Evolutionary conservation across 2,113 vertebrate genomes (phyloP).

Genomic region (Tragelaphus buxtoni): DNA sequence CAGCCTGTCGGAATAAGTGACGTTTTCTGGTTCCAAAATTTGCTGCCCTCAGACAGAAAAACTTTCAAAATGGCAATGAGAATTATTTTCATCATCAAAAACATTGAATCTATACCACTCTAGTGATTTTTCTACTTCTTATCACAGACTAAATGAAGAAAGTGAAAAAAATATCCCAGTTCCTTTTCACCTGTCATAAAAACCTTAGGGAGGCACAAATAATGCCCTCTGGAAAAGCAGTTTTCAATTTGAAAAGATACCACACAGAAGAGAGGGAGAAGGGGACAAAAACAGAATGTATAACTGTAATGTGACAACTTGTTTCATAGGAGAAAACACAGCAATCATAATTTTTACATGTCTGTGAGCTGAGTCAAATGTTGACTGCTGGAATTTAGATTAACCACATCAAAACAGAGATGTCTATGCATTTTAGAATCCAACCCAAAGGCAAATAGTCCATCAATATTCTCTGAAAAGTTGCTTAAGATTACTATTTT

Average conservation of each 20-base stretch:
- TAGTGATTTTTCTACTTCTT: slow-evolving; percentile 44
- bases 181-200: slow-evolving; percentile 59
- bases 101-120: slow-evolving; percentile 25
- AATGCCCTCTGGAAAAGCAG: slow-evolving; percentile 34
- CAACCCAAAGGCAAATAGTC: slow-evolving; percentile 23
- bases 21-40: slow-evolving; percentile 55
- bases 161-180: slow-evolving; percentile 25
- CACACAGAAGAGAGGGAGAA: slow-evolving; percentile 47
- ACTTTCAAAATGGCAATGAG: slow-evolving; percentile 46
- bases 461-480: slow-evolving; percentile 48
- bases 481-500: slow-evolving; percentile 21
- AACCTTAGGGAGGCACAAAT: slow-evolving; percentile 61
- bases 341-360: slow-evolving; percentile 64
- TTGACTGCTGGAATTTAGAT: slow-evolving; percentile 34
- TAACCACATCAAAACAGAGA: slow-evolving; percentile 50
- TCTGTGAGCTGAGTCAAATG: slow-evolving; percentile 67
- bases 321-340: slow-evolving; percentile 66
- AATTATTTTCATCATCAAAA: slow-evolving; percentile 62
- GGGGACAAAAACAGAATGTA: not conserved
- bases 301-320: slow-evolving; percentile 58
- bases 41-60: slow-evolving; percentile 62
- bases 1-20: slow-evolving; percentile 67
- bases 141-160: slow-evolving; percentile 17
- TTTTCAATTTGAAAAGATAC: slow-evolving; percentile 65
- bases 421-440: slow-evolving; percentile 19